Evolutionary conservation across 1,140 invertebrate genomes (phyloP), one percentile per base, ranked within the genome.

Genomic region (Drosophila subobscura): DNA sequence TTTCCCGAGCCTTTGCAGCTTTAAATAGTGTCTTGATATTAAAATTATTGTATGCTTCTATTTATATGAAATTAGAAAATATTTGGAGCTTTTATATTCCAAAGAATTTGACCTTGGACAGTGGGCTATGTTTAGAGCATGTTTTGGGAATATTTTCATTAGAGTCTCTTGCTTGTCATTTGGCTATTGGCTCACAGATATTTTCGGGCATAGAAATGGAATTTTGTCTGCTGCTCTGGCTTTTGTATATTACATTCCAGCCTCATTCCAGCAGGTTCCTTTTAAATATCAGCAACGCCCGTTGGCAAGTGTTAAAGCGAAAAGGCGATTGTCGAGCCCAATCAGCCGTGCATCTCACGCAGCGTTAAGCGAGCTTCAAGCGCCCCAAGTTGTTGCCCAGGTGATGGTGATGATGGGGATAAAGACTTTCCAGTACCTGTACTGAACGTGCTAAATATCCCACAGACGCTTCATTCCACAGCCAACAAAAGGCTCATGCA

Each of bases 401-500:
- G 71, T 50, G 70, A 72, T 64, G 68, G 57, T 56, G 70, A 73
- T 25, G 40, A 55, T n/a, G 14, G 7, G 23, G 25, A 47, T 40
- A 51, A 45, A 47, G 49, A 40, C 33, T 20, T 49, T 60, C 4
- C 23, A 16, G 58, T 22, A 29, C 49, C 29, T 14, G 6, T 20
- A 7, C 47, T 14, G 6, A 1, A 27, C 14, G 53, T 67, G 72
- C 54, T 75, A 75, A 37, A 66, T 67, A 65, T 27, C 47, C 46
- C 71, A 22, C 27, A 68, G 37, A 33, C 49, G 27, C 40, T 65
- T 52, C n/a, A n/a, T 44, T 20, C 51, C 27, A 50, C 10, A 33
- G 58, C 60, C 72, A 73, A 66, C 70, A 74, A 65, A 74, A 40
- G 37, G 61, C 22, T 57, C 53, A 53, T 67, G 44, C 49, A 74